A percentile compares a stretch with the other conserved stretches of the same genome.
Evolutionary conservation across 1,140 invertebrate genomes (phyloP).

Genomic region (Cyrtorhinus lividipennis): DNA sequence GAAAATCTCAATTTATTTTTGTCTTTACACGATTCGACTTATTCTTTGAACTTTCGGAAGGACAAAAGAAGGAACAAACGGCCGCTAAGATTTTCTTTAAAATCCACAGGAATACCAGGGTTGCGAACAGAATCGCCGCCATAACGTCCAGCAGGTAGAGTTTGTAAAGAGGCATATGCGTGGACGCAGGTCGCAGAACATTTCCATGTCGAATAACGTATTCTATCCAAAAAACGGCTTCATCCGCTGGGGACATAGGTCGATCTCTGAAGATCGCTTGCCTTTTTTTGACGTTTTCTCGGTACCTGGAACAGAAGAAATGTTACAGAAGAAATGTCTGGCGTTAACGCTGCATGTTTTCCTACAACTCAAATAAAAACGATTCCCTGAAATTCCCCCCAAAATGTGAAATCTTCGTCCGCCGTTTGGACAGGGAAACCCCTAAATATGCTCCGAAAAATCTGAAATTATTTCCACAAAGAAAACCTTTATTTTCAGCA

Average conservation of each 20-base stretch:
- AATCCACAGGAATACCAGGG: neutral
- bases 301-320: conserved; percentile 29
- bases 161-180: conserved; percentile 34
- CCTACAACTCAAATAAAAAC: neutral
- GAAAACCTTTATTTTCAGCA: neutral
- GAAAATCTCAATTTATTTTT: neutral
- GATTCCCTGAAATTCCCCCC: neutral
- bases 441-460: neutral
- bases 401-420: too few species aligned
- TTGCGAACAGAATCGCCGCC: neutral
- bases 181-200: conserved; percentile 21
- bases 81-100: neutral
- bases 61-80: neutral
- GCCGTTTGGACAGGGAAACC: neutral
- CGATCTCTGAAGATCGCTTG: conserved; percentile 38
- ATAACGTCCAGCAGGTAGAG: conserved; percentile 37
- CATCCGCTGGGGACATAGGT: conserved; percentile 35
- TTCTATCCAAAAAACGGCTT: conserved; percentile 43
- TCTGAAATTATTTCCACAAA: neutral
- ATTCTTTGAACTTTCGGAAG: neutral
- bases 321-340: neutral
- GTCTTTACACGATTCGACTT: neutral
- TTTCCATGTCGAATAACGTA: conserved; percentile 34
- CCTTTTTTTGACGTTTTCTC: conserved; percentile 33
- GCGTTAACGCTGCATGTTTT: neutral